These are phyloP conservation scores for Phyllopteryx taeniolatus DNA, from an alignment of 2,113 vertebrate species.

Conservation along the genomic window DNA sequence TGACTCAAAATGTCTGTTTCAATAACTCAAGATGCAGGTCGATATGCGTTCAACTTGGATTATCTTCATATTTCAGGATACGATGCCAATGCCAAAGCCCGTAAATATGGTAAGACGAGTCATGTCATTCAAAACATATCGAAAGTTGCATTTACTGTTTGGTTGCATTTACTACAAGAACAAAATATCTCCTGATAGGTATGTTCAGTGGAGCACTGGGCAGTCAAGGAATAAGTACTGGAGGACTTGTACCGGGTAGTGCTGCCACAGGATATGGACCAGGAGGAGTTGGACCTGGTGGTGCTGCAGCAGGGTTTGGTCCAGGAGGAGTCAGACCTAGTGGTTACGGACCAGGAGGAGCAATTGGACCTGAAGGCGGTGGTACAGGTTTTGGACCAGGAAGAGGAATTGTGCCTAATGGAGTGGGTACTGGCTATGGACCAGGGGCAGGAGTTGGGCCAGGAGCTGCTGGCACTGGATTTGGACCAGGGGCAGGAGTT, in stretches of 20 bases:
- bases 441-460: conserved; percentile 35
- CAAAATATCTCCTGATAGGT: conserved; percentile 25
- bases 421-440: conserved; percentile 33
- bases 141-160: background rate
- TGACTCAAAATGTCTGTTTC: background rate
- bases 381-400: conserved; percentile 41
- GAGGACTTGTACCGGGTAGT: conserved; percentile 14
- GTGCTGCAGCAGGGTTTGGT: conserved; percentile 16
- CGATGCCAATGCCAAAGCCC: conserved; percentile 62
- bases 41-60: background rate
- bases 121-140: background rate
- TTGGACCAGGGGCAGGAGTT: conserved; percentile 22
- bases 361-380: conserved; percentile 22
- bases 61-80: conserved; percentile 49
- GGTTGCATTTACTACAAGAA: background rate
- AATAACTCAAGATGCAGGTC: background rate
- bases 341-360: conserved; percentile 24
- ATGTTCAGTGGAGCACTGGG: conserved; percentile 57
- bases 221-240: conserved; percentile 19
- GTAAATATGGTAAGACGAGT: conserved; percentile 64
- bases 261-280: conserved; percentile 20
- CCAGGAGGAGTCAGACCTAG: conserved; percentile 21
- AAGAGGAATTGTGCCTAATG: conserved; percentile 27
- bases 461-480: conserved; percentile 23
- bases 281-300: conserved; percentile 22